Evolutionary conservation across 2,888 invertebrate genomes (phyloP).

Genomic region (Polydrusus cervinus): DNA sequence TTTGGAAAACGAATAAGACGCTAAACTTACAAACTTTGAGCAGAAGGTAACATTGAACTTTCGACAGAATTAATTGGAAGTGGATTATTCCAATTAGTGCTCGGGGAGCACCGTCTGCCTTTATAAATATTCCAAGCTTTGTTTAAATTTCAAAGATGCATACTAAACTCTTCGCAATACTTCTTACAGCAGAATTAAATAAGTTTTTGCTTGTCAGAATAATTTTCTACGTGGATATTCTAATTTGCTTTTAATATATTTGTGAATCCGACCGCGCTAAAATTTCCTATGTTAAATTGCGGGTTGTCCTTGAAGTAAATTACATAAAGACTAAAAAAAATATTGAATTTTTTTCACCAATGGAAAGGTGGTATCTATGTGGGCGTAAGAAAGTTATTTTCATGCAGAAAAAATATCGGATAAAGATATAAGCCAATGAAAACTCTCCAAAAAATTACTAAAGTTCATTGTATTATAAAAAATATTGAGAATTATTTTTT

Average conservation of each 20-base stretch:
- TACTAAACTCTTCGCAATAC: conserved; percentile 48
- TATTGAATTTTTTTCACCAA: no score
- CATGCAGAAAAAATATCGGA: no score
- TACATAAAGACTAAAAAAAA: no score
- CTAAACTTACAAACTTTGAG: conserved; percentile 59
- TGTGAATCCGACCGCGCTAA: no score
- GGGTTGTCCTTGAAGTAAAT: neutral
- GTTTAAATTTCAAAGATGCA: conserved; percentile 65
- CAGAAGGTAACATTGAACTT: conserved; percentile 68
- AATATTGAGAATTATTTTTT: no score
- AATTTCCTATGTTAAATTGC: neutral
- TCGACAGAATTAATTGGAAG: conserved; percentile 69
- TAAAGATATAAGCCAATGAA: no score
- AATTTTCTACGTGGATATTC: conserved; percentile 35
- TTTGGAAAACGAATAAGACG: conserved; percentile 51
- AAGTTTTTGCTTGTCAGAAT: conserved; percentile 33
- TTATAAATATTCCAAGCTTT: conserved; percentile 67
- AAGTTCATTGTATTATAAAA: no score
- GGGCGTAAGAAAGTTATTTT: no score
- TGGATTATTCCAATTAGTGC: conserved; percentile 71
- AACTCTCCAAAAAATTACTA: no score
- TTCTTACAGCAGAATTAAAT: conserved; percentile 45
- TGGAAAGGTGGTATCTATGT: no score
- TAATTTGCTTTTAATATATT: conserved; percentile 36
- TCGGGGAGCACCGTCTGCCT: conserved; percentile 64